Conservation (phyloP, 2,113 vertebrate species). For the Lepus americanus region DNA sequence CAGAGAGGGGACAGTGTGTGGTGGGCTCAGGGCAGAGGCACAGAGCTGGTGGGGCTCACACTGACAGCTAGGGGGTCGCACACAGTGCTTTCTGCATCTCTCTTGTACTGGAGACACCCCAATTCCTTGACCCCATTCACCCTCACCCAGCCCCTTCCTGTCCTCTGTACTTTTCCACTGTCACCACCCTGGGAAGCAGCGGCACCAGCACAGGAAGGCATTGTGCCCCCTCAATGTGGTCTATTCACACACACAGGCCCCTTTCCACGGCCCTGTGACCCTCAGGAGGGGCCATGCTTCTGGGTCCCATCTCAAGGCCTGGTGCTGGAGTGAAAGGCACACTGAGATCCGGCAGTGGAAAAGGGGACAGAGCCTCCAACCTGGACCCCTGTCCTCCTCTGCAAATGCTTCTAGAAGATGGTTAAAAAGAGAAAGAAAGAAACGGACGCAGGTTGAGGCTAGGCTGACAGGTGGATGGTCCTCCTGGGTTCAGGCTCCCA, state of each 20-base stretch:
- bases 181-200: neutral
- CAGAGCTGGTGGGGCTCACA: neutral
- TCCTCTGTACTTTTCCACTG: neutral
- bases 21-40: neutral
- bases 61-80: neutral
- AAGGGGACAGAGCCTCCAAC: neutral
- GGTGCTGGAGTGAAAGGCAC: neutral
- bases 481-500: neutral
- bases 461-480: neutral
- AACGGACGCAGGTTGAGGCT: neutral
- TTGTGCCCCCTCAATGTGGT: neutral
- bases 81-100: neutral
- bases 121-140: neutral
- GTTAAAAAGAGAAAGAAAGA: neutral
- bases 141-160: neutral
- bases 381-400: neutral
- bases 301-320: slow-evolving; percentile 4
- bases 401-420: neutral
- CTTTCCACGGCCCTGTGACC: neutral
- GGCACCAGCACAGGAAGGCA: neutral
- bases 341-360: neutral
- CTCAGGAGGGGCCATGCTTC: neutral
- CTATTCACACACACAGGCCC: neutral
- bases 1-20: neutral
- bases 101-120: neutral